A percentile compares a stretch with the other conserved stretches of the same genome.
Evolutionary conservation across 1,140 invertebrate genomes (phyloP).

Genomic region (Choristoneura fumiferana): DNA sequence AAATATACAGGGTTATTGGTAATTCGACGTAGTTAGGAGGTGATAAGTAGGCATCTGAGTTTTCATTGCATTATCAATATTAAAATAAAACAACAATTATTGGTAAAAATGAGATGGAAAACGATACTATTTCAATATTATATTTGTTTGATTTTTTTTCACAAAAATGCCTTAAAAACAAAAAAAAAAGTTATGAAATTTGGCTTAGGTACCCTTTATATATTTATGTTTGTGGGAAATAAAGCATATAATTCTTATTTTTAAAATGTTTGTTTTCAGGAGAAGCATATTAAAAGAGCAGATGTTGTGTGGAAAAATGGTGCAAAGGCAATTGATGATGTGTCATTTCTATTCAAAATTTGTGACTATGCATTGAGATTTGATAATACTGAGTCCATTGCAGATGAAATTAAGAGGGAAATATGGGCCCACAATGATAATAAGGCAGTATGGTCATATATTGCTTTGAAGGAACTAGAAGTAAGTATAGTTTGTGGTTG

Average conservation of each 20-base stretch:
- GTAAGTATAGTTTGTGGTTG: constrained; percentile 33
- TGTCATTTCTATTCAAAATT: constrained; percentile 50
- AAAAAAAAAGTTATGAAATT: too few relatives aligned
- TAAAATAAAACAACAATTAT: too few relatives aligned
- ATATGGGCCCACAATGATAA: constrained; percentile 52
- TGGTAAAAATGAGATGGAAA: too few relatives aligned
- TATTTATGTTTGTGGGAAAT: too few relatives aligned
- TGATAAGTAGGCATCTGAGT: too few relatives aligned
- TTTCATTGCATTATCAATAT: too few relatives aligned
- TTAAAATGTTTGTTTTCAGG: constrained; percentile 41
- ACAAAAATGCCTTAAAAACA: too few relatives aligned
- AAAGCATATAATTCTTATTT: too few relatives aligned
- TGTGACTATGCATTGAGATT: constrained; percentile 53
- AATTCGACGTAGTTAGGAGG: too few relatives aligned
- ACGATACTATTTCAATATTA: too few relatives aligned
- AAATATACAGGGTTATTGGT: constrained; percentile 22
- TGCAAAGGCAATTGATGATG: constrained; percentile 46
- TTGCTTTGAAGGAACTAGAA: constrained; percentile 61
- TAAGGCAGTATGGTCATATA: constrained; percentile 60
- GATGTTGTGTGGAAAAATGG: constrained; percentile 65
- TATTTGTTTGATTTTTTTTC: too few relatives aligned
- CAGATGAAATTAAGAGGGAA: constrained; percentile 51
- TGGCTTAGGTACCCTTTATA: too few relatives aligned
- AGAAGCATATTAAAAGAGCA: constrained; percentile 57
- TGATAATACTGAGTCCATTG: constrained; percentile 42